Evolutionary conservation across 2,888 invertebrate species (phyloP).

Genomic region (Diplolepis rosae): DNA sequence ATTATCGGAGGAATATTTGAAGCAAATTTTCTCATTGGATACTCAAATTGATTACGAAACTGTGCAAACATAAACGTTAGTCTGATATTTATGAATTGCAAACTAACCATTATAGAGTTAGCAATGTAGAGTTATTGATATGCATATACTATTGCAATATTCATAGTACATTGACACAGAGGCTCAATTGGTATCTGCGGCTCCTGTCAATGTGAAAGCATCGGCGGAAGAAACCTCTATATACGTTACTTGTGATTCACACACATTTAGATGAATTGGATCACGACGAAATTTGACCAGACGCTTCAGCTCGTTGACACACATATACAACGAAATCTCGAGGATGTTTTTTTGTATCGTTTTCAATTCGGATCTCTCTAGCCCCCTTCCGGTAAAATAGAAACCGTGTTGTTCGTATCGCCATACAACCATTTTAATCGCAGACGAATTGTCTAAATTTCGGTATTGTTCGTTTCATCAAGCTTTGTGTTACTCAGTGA

Average conservation of each 20-base stretch:
- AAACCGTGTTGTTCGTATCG: conserved; percentile 7
- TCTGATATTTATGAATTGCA: conserved; percentile 21
- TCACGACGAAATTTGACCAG: not conserved
- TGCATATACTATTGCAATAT: conserved; percentile 27
- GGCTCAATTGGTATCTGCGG: conserved; percentile 22
- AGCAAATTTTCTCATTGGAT: not conserved
- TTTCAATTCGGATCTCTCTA: not conserved
- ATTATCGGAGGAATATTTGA: not conserved
- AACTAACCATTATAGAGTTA: conserved; percentile 16
- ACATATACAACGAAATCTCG: conserved; percentile 14
- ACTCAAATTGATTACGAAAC: not conserved
- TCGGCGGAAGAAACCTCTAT: not conserved
- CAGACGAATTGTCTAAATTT: conserved; percentile 18
- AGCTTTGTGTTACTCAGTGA: not conserved
- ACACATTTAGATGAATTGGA: conserved; percentile 19
- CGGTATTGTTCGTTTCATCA: not conserved
- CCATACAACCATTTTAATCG: conserved; percentile 4
- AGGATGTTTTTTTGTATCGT: not conserved
- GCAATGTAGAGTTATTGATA: not conserved
- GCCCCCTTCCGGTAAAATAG: conserved; percentile 1
- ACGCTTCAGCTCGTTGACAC: conserved; percentile 4
- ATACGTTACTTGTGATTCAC: not conserved
- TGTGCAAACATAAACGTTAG: conserved; percentile 23
- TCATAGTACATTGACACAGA: conserved; percentile 17
- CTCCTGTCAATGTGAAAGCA: not conserved